These are phyloP conservation scores for Nymphicus hollandicus DNA, from an alignment of 2,113 vertebrate genomes.

Conservation along the genomic window DNA sequence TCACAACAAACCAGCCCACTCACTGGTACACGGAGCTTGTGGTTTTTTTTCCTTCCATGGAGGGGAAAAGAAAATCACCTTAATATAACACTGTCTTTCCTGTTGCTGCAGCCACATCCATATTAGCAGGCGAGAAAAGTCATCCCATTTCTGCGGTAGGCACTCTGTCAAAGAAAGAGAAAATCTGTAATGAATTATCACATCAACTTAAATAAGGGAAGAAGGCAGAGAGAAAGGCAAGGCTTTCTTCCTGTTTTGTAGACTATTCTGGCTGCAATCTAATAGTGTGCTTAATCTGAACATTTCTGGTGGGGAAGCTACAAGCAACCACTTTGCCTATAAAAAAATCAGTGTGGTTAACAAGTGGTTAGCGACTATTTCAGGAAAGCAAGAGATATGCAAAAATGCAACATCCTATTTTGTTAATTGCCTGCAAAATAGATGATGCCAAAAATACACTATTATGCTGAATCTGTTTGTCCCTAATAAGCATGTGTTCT, in stretches of 20 bases:
- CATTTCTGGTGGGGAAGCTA: constrained; percentile 68
- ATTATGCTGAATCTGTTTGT: constrained; percentile 46
- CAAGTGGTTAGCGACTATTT: constrained; percentile 76
- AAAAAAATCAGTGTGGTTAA: constrained; percentile 77
- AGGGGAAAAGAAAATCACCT: constrained; percentile 63
- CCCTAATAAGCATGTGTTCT: constrained; percentile 54
- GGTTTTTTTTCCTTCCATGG: constrained; percentile 45
- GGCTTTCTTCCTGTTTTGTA: constrained; percentile 69
- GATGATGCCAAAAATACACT: constrained; percentile 41
- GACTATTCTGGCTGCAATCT: constrained; percentile 61
- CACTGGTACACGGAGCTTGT: constrained; percentile 14
- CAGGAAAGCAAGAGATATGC: constrained; percentile 58
- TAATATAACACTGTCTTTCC: constrained; percentile 59
- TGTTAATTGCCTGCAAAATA: constrained; percentile 67
- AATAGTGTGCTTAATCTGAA: constrained; percentile 60
- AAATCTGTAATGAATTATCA: constrained; percentile 80
- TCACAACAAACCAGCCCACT: constrained; percentile 73
- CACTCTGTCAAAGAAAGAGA: constrained; percentile 77
- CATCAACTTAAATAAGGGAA: constrained; percentile 59
- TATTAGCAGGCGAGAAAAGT: constrained; percentile 90
- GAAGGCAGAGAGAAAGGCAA: constrained; percentile 57
- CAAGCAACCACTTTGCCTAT: constrained; percentile 59
- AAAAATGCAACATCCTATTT: constrained; percentile 64
- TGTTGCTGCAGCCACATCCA: constrained; percentile 43
- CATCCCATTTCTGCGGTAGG: constrained; percentile 88